Evolutionary conservation across 2,797 vertebrate species (phyloP).

Genomic region (Eulemur mongoz): DNA sequence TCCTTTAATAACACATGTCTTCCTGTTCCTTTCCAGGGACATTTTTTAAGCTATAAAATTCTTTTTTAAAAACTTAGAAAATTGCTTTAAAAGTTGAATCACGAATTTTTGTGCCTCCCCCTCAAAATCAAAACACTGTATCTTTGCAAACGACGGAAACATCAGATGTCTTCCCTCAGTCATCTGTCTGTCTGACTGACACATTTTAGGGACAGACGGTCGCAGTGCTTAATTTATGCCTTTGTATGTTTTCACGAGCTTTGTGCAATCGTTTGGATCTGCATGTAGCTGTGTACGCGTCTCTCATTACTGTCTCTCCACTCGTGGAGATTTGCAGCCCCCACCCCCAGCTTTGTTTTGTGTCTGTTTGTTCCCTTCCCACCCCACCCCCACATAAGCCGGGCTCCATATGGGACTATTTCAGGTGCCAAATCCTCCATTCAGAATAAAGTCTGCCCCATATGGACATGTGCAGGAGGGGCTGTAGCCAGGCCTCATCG

Average conservation of each 20-base stretch:
- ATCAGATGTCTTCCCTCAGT: constrained; percentile 80
- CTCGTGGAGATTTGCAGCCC: not conserved
- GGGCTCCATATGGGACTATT: not conserved
- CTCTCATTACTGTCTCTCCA: not conserved
- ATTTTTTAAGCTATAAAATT: constrained; percentile 53
- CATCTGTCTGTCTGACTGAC: constrained; percentile 81
- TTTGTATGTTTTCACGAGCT: not conserved
- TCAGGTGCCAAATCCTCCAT: not conserved
- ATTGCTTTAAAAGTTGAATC: constrained; percentile 62
- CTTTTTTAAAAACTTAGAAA: constrained; percentile 25
- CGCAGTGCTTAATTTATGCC: constrained; percentile 68
- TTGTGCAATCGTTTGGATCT: constrained; percentile 40
- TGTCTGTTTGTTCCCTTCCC: not conserved
- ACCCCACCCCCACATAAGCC: not conserved
- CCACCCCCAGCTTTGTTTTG: not conserved
- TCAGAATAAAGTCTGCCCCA: not conserved
- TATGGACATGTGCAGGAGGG: not conserved
- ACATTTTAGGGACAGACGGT: constrained; percentile 72
- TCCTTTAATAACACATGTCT: constrained; percentile 29
- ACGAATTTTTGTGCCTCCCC: constrained; percentile 61
- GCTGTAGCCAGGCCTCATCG: not conserved
- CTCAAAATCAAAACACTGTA: constrained; percentile 68
- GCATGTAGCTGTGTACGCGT: not conserved
- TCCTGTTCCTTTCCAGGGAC: constrained; percentile 44
- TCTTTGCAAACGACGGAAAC: constrained; percentile 72